phyloP scores from a whole-genome alignment of 2,113 vertebrate species.

The Ictidomys tridecemlineatus region DNA sequence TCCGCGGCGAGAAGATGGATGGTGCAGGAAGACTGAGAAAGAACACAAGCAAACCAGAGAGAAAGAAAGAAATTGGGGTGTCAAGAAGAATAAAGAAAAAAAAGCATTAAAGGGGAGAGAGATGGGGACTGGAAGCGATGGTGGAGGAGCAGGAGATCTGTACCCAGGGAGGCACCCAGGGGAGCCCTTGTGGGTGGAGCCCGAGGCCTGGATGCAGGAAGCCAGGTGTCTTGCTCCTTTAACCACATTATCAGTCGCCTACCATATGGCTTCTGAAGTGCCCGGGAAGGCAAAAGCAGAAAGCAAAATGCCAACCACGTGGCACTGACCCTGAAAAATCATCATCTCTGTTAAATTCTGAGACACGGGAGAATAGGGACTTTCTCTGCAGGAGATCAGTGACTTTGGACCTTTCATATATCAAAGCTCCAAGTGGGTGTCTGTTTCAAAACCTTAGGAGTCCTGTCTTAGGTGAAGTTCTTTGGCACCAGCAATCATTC shows the following conservation, averaged over 20 bases:
- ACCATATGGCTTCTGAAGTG: not conserved
- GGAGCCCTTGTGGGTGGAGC: not conserved
- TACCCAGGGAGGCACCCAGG: not conserved
- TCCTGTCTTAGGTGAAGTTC: not conserved
- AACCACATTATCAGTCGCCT: not conserved
- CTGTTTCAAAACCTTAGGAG: not conserved
- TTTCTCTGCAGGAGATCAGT: too few species aligned
- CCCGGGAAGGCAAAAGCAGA: not conserved
- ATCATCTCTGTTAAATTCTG: not conserved
- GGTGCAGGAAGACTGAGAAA: not conserved
- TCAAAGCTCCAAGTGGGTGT: not conserved
- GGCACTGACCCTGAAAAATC: not conserved
- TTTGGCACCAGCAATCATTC: not conserved
- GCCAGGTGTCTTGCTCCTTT: not conserved
- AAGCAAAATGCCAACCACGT: constrained; percentile 27
- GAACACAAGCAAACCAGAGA: not conserved
- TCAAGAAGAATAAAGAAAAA: not conserved
- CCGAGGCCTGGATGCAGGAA: not conserved
- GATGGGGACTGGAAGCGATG: not conserved
- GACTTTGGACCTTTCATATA: not conserved
- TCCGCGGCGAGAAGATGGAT: not conserved
- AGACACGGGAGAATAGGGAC: not conserved
- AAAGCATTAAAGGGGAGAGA: not conserved
- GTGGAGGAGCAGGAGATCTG: not conserved
- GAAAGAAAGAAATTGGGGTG: not conserved